A percentile compares a stretch with the other conserved stretches of the same genome.
Conservation (phyloP, 2,888 invertebrate species). For the Actias luna region DNA sequence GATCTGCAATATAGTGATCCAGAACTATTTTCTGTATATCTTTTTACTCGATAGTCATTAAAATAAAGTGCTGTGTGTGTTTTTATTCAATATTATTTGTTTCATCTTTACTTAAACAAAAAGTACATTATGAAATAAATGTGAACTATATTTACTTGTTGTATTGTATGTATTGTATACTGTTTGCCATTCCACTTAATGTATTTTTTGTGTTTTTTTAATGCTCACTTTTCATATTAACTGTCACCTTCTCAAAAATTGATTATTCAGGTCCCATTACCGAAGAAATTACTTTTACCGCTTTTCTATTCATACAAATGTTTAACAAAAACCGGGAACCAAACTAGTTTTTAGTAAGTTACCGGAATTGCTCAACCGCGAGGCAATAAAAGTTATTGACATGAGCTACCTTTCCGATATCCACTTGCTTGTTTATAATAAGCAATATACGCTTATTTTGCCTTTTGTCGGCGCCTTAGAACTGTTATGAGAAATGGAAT, state of each 20-base stretch:
- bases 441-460: neutral
- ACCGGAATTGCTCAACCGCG: neutral
- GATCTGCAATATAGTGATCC: too few relatives aligned
- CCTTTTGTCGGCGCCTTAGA: neutral
- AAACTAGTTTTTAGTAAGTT: neutral
- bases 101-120: too few relatives aligned
- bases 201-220: neutral
- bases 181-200: neutral
- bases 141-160: neutral
- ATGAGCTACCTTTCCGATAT: neutral
- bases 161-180: neutral
- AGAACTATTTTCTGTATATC: neutral
- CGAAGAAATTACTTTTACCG: neutral
- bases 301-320: neutral
- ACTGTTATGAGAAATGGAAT: neutral
- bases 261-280: neutral
- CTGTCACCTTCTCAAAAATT: neutral
- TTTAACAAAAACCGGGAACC: neutral
- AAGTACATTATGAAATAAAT: neutral
- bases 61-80: neutral
- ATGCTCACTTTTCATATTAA: neutral
- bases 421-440: neutral
- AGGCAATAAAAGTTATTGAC: neutral
- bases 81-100: too few relatives aligned
- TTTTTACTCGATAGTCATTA: neutral